A percentile compares a stretch with the other conserved stretches of the same genome.
phyloP scores from a whole-genome alignment of 2,113 vertebrate species.

The Passer montanus region DNA sequence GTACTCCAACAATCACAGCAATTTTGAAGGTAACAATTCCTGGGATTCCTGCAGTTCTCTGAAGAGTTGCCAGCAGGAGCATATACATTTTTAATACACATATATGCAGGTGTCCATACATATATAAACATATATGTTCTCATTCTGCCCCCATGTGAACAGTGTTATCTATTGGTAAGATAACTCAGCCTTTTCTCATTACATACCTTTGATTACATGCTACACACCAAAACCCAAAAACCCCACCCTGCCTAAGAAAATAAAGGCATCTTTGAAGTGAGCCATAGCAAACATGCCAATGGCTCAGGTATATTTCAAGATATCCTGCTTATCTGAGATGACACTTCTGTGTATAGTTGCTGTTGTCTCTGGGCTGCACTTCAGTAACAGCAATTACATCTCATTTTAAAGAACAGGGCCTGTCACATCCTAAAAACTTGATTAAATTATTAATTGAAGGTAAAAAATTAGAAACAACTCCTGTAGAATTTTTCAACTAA shows the following conservation, averaged over 20 bases:
- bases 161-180: neutral
- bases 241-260: neutral
- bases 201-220: neutral
- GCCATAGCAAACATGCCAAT: neutral
- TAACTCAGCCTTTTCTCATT: neutral
- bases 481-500: neutral
- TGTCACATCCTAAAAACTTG: neutral
- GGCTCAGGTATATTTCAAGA: neutral
- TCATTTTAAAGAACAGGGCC: neutral
- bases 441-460: neutral
- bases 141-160: neutral
- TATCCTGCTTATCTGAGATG: neutral
- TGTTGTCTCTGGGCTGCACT: neutral
- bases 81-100: neutral
- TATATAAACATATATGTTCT: neutral
- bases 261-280: neutral
- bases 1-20: neutral
- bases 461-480: neutral
- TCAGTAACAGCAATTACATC: neutral
- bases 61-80: neutral
- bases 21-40: neutral
- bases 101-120: too few species aligned
- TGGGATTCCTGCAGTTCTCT: neutral
- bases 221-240: neutral
- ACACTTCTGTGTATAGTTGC: neutral